Conservation (phyloP, 1,140 invertebrate species). For the Zeugodacus cucurbitae region DNA sequence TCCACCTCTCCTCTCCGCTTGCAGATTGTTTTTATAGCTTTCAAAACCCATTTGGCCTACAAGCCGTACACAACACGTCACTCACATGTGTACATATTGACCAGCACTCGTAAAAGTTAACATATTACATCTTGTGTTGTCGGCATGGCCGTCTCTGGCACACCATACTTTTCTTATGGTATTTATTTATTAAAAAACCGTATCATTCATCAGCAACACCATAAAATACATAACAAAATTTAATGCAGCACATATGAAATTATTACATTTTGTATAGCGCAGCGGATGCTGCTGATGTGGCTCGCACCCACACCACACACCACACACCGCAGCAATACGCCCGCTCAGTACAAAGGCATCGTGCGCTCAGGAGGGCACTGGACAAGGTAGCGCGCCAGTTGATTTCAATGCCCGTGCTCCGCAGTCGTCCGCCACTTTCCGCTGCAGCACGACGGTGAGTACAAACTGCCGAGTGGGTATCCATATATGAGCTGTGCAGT, state of each 20-base stretch:
- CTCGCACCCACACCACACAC: background rate
- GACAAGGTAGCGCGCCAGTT: background rate
- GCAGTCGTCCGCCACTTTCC: background rate
- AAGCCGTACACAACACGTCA: too few relatives aligned
- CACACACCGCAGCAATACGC: background rate
- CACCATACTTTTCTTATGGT: background rate
- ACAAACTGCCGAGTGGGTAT: background rate
- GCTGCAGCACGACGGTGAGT: background rate
- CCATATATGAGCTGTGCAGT: background rate
- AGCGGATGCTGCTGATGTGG: background rate
- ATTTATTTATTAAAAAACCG: constrained; percentile 11
- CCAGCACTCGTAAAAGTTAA: background rate
- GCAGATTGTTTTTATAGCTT: background rate
- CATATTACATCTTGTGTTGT: background rate
- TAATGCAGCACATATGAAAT: constrained; percentile 11
- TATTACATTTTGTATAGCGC: background rate
- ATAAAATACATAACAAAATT: constrained; percentile 15
- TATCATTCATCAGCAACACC: constrained; percentile 19
- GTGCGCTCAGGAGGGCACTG: background rate
- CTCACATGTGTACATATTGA: background rate
- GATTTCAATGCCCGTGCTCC: background rate
- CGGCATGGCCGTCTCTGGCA: background rate
- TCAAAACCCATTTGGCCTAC: background rate
- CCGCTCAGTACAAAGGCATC: background rate
- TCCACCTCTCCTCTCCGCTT: background rate